Conservation (phyloP, 2,797 vertebrate species). For the Psittacula echo region DNA sequence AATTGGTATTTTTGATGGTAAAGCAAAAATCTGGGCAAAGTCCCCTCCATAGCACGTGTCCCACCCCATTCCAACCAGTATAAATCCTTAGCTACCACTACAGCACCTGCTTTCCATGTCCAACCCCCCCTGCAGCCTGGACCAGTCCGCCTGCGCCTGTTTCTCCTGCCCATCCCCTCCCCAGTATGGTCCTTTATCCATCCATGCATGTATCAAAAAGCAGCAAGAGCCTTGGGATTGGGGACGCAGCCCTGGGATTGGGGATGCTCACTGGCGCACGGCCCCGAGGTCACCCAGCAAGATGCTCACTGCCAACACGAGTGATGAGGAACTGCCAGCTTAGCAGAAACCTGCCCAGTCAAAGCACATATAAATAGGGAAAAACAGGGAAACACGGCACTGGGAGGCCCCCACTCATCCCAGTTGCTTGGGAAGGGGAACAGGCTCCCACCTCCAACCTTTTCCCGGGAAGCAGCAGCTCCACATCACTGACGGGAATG, state of each 20-base stretch:
- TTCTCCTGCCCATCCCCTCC: neutral
- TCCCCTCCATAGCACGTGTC: neutral
- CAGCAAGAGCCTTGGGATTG: neutral
- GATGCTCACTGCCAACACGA: neutral
- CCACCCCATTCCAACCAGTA: neutral
- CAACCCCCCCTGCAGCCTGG: neutral
- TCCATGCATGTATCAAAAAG: constrained; percentile 48
- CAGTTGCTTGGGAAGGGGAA: neutral
- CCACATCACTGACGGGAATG: neutral
- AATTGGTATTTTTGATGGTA: neutral
- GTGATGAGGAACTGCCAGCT: neutral
- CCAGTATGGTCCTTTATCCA: neutral
- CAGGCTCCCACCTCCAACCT: neutral
- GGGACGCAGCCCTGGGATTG: neutral
- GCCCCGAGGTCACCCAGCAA: neutral
- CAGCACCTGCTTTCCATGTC: constrained; percentile 44
- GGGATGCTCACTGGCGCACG: neutral
- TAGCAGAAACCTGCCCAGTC: neutral
- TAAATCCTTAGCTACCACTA: constrained; percentile 9
- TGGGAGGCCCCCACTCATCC: neutral
- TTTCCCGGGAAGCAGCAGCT: neutral
- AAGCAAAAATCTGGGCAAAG: neutral
- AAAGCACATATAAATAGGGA: neutral
- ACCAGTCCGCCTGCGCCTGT: neutral
- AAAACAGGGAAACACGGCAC: rapidly evolving